Percentiles rank a stretch among this genome's conserved stretches.
Evolutionary conservation across 2,113 vertebrate genomes (phyloP).

Genomic region (Festucalex cinctus): DNA sequence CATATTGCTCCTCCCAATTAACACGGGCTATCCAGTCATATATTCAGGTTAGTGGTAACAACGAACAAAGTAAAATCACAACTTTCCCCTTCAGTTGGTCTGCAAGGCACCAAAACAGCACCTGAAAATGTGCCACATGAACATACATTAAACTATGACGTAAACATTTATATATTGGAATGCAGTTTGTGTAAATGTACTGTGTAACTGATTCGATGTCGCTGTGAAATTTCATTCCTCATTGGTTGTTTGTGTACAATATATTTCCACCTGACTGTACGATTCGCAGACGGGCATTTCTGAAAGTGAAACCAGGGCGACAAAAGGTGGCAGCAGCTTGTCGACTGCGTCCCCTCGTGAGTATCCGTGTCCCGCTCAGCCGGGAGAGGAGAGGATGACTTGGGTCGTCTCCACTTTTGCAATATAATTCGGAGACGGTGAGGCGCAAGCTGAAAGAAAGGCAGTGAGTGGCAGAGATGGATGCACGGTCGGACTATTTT

Average conservation of each 20-base stretch:
- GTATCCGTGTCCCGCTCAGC: slow-evolving; percentile 62
- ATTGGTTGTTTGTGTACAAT: slow-evolving; percentile 66
- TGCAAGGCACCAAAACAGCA: slow-evolving; percentile 37
- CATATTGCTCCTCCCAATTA: too few relatives aligned
- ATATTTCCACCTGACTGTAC: slow-evolving; percentile 55
- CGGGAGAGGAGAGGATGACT: slow-evolving; percentile 38
- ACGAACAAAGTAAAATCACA: too few relatives aligned
- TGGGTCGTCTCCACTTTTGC: slow-evolving; percentile 47
- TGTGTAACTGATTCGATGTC: too few relatives aligned
- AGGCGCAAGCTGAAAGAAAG: slow-evolving; percentile 78
- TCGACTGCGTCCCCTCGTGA: slow-evolving; percentile 25
- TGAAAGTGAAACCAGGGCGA: slow-evolving; percentile 59
- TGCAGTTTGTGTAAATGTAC: too few relatives aligned
- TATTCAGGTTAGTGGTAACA: too few relatives aligned
- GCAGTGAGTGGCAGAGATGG: slow-evolving; percentile 35
- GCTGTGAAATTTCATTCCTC: slow-evolving; percentile 7
- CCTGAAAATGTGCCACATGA: too few relatives aligned
- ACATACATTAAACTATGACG: too few relatives aligned
- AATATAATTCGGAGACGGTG: slow-evolving; percentile 80
- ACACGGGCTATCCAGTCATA: too few relatives aligned
- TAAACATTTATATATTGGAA: too few relatives aligned
- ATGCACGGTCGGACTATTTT: slow-evolving; percentile 30
- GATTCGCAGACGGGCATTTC: slow-evolving; percentile 61
- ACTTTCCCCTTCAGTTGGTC: slow-evolving; percentile 39
- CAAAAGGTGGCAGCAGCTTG: slow-evolving; percentile 56